Base-by-base conservation (phyloP, 2,113 vertebrate species). In the Apeltes quadracus region DNA sequence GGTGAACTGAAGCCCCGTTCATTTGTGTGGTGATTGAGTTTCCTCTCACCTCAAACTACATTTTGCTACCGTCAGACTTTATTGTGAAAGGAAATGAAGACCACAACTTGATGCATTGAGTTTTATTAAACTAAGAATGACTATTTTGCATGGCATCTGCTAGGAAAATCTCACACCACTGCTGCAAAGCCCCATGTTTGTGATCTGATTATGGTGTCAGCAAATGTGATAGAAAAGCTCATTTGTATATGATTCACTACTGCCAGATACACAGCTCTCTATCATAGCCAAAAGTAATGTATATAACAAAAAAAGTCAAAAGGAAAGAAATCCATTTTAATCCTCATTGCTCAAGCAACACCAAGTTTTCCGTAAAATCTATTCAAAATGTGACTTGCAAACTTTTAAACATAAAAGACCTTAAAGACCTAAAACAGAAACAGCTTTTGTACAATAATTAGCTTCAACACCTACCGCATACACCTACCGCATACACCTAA, bases 91-190 rank as follows among this genome's bases (percentile, higher is more conserved):
- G 16, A 82, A n/a, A 16, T 10, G 25, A 44, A 69, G 34, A 44
- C 18, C 9, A 70, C 36, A 63, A 50, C 34, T 16, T 2, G 18
- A 18, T 58, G 50, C 32, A 57, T 11, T 41, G 53, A 75, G 20
- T 44, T 91, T 91, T 90, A 89, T 88, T 92, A 86, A 88, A 82
- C n/a, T 41, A 79, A 46, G 85, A 83, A 69, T 36, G 38, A 36
- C 55, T 44, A 22, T 34, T 34, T 7, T 34, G 32, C 32, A 32
- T 32, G 29, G 48, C 44, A 53, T 62, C 32, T 56, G 9, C 46
- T 43, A 58, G 58, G 58, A 83, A 74, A 72, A 18, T 13, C 1
- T 61, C 25, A 25, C 27, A 38, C 67, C 50, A 61, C 57, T 69
- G 67, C 53, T 55, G 50, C 32, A 62, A 73, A 69, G 59, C 53